Percentiles rank a stretch among this genome's conserved stretches.
Evolutionary conservation across 2,888 invertebrate species (phyloP).

Genomic region (Julus scandinavius): DNA sequence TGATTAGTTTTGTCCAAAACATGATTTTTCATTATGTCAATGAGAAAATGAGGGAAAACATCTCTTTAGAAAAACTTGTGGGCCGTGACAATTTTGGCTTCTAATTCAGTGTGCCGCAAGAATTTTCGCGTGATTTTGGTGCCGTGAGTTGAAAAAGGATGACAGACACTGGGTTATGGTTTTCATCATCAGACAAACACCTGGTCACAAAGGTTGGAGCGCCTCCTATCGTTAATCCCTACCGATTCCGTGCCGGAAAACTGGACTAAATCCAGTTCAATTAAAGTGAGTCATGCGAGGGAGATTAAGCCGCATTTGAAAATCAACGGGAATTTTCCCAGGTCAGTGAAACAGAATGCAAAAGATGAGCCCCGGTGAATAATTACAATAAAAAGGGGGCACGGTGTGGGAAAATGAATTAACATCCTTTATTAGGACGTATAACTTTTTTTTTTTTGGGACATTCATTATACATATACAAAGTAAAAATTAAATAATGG

Average conservation of each 20-base stretch:
- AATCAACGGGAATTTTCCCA: conserved; percentile 33
- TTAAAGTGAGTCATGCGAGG: conserved; percentile 26
- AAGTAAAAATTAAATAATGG: conserved; percentile 33
- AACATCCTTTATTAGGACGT: conserved; percentile 27
- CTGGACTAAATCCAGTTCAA: conserved; percentile 6
- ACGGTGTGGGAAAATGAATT: conserved; percentile 33
- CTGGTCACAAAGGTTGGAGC: not conserved
- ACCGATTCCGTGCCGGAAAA: not conserved
- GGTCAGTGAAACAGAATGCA: conserved; percentile 19
- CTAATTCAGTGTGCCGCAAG: no score
- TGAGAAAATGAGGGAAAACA: no score
- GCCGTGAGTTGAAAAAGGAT: no score
- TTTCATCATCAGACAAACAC: no score
- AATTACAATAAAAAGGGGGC: conserved; percentile 21
- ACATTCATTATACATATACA: conserved; percentile 27
- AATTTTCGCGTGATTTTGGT: no score
- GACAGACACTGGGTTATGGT: no score
- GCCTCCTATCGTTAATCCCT: not conserved
- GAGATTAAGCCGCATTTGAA: conserved; percentile 13
- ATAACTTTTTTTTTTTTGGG: conserved; percentile 14
- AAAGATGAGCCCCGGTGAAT: conserved; percentile 19
- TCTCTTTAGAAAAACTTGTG: no score
- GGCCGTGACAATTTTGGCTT: no score
- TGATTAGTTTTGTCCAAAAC: no score
- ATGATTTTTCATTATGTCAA: no score